phyloP scores from a whole-genome alignment of 2,888 invertebrate species.

The Chorisops tibialis region DNA sequence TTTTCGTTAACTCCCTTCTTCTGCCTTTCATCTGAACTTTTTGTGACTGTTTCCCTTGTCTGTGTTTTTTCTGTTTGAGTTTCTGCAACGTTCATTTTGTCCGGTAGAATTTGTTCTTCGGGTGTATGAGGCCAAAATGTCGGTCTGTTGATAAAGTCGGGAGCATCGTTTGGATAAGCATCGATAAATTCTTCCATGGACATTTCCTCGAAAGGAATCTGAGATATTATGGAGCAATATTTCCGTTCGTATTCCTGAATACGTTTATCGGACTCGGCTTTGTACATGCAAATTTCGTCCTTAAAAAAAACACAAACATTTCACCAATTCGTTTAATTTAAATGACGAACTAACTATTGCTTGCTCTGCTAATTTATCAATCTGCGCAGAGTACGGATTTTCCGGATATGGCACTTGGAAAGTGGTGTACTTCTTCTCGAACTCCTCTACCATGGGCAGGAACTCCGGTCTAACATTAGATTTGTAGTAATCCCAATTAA shows the following conservation, averaged over 20 bases:
- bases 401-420: conserved; percentile 73
- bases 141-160: conserved; percentile 69
- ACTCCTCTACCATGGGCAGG: conserved; percentile 76
- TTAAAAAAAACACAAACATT: conserved; percentile 36
- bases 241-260: conserved; percentile 56
- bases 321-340: not conserved
- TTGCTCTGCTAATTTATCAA: conserved; percentile 64
- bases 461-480: conserved; percentile 60
- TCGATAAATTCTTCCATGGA: conserved; percentile 78
- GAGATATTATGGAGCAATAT: conserved; percentile 58
- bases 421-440: conserved; percentile 75
- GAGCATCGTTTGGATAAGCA: conserved; percentile 66
- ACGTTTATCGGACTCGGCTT: conserved; percentile 40
- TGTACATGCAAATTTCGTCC: conserved; percentile 8
- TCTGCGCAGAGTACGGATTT: conserved; percentile 61
- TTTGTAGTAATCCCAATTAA: conserved; percentile 81
- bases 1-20: no score
- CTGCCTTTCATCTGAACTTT: no score
- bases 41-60: no score
- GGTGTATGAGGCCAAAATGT: conserved; percentile 79
- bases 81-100: no score
- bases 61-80: no score
- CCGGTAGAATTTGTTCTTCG: conserved; percentile 58
- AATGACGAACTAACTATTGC: conserved; percentile 48
- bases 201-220: conserved; percentile 78